Percentiles rank a stretch among this genome's conserved stretches.
These are phyloP conservation scores for Polypedilum pembai DNA, from an alignment of 1,140 invertebrate species.

Conservation along the genomic window DNA sequence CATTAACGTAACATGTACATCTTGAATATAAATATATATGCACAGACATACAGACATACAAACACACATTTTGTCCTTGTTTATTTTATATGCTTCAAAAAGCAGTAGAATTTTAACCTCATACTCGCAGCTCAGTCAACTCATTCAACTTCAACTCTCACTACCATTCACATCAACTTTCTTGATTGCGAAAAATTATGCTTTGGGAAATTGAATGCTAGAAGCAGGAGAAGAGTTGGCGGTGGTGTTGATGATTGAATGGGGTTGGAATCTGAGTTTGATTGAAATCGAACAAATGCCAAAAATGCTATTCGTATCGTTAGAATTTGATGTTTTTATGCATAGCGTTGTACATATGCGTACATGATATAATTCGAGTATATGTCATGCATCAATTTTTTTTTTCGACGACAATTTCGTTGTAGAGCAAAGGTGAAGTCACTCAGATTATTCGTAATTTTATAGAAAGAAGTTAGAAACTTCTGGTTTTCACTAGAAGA, in stretches of 20 bases:
- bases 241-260: not conserved
- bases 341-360: not conserved
- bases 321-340: conserved; percentile 7
- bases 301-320: conserved; percentile 1
- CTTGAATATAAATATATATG: conserved; percentile 6
- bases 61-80: not conserved
- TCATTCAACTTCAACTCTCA: not conserved
- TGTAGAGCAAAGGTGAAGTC: no score
- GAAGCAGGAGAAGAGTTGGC: not conserved
- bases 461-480: no score
- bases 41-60: not conserved
- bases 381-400: not conserved
- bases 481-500: no score
- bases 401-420: not conserved
- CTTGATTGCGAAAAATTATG: conserved; percentile 26
- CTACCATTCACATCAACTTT: conserved; percentile 5
- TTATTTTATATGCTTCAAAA: no score
- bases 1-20: conserved; percentile 13
- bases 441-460: no score
- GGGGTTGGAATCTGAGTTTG: not conserved
- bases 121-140: not conserved
- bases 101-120: not conserved
- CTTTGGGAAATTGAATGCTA: conserved; percentile 14
- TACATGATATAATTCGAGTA: not conserved
- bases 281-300: conserved; percentile 27